Conservation (phyloP, 2,888 invertebrate genomes). For the Syrista parreyssii region DNA sequence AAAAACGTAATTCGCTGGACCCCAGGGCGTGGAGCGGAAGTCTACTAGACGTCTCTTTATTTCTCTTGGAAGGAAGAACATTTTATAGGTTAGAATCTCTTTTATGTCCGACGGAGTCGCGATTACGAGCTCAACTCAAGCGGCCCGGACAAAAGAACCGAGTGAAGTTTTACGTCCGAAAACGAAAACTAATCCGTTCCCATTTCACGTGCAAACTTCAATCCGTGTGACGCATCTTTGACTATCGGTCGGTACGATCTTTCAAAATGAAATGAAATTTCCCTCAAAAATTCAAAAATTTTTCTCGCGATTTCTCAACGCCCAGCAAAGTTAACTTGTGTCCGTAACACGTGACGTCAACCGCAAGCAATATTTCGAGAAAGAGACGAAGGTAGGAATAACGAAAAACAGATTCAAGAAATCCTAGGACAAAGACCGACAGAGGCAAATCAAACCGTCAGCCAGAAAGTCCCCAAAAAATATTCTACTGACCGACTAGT, state of each 20-base stretch:
- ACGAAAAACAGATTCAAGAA: constrained; percentile 12
- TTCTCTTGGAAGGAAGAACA: constrained; percentile 37
- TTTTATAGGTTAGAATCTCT: constrained; percentile 57
- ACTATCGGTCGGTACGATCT: neutral
- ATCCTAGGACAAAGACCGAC: neutral
- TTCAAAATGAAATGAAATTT: neutral
- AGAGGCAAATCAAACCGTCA: neutral
- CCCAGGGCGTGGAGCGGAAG: neutral
- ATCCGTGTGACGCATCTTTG: neutral
- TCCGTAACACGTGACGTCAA: constrained; percentile 9
- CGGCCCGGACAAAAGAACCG: constrained; percentile 38
- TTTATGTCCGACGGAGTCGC: constrained; percentile 52
- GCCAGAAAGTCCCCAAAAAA: neutral
- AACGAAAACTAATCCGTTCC: constrained; percentile 39
- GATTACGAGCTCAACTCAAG: constrained; percentile 46
- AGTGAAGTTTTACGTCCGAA: constrained; percentile 34
- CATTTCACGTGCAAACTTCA: neutral
- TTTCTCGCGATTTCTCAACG: neutral
- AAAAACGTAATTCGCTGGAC: neutral
- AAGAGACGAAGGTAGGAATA: neutral
- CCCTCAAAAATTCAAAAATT: neutral
- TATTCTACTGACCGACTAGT: neutral
- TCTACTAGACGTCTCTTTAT: neutral
- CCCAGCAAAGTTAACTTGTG: neutral
- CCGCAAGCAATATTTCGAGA: constrained; percentile 10